A percentile compares a stretch with the other conserved stretches of the same genome.
Evolutionary conservation across 2,888 invertebrate species (phyloP).

Genomic region (Coenonympha arcania): DNA sequence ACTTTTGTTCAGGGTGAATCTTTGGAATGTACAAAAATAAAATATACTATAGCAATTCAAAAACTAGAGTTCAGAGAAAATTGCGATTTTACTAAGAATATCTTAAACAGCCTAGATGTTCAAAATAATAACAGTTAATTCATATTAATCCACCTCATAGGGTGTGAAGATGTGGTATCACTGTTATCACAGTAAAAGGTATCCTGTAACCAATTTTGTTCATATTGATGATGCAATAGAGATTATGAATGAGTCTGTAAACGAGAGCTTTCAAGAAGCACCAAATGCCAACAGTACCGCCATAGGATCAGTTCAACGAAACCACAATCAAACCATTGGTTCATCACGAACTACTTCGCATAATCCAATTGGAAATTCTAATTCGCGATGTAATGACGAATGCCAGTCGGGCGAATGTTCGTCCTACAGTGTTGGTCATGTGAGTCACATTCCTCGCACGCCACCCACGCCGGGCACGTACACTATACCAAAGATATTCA

Average conservation of each 20-base stretch:
- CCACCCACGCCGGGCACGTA: conserved; percentile 56
- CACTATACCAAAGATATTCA: conserved; percentile 46
- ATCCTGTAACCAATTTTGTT: conserved; percentile 57
- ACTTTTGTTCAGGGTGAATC: conserved; percentile 44
- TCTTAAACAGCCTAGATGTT: conserved; percentile 37
- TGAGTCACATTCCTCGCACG: conserved; percentile 56
- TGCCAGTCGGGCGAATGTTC: conserved; percentile 24
- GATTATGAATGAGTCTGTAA: conserved; percentile 23
- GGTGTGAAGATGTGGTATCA: conserved; percentile 60
- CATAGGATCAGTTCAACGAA: conserved; percentile 20
- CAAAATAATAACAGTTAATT: conserved; percentile 6
- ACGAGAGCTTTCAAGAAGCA: conserved; percentile 21
- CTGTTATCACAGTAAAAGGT: conserved; percentile 62
- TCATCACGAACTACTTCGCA: conserved; percentile 12
- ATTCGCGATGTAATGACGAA: conserved; percentile 16
- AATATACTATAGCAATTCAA: conserved; percentile 50
- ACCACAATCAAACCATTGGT: conserved; percentile 1
- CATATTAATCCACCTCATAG: conserved; percentile 47
- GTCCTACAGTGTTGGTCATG: conserved; percentile 49
- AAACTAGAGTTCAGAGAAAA: conserved; percentile 58
- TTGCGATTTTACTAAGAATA: conserved; percentile 38
- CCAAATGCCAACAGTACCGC: conserved; percentile 29
- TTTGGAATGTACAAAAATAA: conserved; percentile 41
- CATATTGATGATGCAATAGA: conserved; percentile 49
- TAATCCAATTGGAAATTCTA: conserved; percentile 6